phyloP scores from a whole-genome alignment of 2,797 vertebrate species.

The Micromesistius poutassou region DNA sequence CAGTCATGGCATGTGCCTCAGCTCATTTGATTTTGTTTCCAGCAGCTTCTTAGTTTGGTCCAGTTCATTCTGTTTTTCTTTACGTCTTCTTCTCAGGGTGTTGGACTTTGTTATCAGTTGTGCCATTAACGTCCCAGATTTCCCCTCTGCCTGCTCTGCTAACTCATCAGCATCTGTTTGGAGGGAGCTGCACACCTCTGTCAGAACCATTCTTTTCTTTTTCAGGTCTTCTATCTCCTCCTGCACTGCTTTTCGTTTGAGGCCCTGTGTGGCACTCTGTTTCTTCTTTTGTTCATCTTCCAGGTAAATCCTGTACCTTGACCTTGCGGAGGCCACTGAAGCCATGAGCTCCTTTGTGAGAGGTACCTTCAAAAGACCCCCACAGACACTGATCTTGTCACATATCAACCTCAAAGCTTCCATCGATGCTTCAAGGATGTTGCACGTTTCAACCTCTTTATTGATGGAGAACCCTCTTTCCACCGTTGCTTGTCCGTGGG shows the following conservation, averaged over 20 bases:
- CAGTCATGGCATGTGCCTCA: too few relatives aligned
- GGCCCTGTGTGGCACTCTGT: background rate
- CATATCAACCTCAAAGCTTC: too few relatives aligned
- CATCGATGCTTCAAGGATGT: too few relatives aligned
- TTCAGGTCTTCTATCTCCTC: background rate
- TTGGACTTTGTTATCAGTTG: slow-evolving; percentile 18
- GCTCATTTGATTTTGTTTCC: too few relatives aligned
- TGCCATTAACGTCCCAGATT: slow-evolving; percentile 13
- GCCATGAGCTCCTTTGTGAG: too few relatives aligned
- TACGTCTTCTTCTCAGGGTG: background rate
- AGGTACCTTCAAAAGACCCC: too few relatives aligned
- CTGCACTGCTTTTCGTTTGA: background rate
- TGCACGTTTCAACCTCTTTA: too few relatives aligned
- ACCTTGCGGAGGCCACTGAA: slow-evolving; percentile 20
- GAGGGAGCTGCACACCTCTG: slow-evolving; percentile 8
- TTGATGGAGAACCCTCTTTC: too few relatives aligned
- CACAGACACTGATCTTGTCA: too few relatives aligned
- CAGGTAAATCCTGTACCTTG: slow-evolving; percentile 21
- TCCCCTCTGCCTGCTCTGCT: slow-evolving; percentile 15
- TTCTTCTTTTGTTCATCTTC: slow-evolving; percentile 23
- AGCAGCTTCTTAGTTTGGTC: too few relatives aligned
- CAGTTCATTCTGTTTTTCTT: slow-evolving; percentile 11
- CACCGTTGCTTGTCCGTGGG: too few relatives aligned
- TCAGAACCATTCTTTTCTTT: slow-evolving; percentile 12
- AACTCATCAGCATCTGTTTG: slow-evolving; percentile 10